Percentiles rank a stretch among this genome's conserved stretches.
phyloP scores from a whole-genome alignment of 92 coral and sea anemone genomes.

The Palythoa grandiflora region DNA sequence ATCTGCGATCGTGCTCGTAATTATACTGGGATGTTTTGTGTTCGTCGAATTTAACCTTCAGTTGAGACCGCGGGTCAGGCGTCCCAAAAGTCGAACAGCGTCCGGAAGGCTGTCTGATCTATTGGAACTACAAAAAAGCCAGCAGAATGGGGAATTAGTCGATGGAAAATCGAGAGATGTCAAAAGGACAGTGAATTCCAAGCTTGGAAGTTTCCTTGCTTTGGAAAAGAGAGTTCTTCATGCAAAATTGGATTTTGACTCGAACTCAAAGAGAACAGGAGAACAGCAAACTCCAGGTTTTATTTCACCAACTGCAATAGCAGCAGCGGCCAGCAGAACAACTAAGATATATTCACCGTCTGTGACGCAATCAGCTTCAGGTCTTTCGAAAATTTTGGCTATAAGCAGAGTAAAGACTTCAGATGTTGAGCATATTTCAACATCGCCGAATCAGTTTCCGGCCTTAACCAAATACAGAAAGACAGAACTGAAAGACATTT shows the following conservation, averaged over 20 bases:
- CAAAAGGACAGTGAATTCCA: not conserved
- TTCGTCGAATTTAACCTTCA: conserved; percentile 23
- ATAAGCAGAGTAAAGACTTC: not conserved
- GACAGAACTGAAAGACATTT: conserved; percentile 75
- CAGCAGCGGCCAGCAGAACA: not conserved
- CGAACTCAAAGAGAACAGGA: not conserved
- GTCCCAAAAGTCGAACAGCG: not conserved
- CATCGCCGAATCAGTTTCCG: not conserved
- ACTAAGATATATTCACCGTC: not conserved
- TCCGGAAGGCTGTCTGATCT: conserved; percentile 13
- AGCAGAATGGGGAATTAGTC: not conserved
- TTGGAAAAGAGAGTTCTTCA: conserved; percentile 43
- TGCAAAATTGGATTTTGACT: not conserved
- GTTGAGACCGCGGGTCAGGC: conserved; percentile 24
- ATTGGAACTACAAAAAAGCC: not conserved
- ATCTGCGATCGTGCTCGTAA: conserved; percentile 5
- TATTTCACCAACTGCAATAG: not conserved
- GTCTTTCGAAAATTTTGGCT: not conserved
- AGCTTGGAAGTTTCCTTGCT: not conserved
- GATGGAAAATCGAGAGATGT: not conserved
- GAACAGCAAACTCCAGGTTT: not conserved
- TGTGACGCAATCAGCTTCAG: not conserved
- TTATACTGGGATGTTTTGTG: not conserved
- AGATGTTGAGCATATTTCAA: not conserved
- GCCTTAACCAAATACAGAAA: not conserved